Evolutionary conservation across 2,113 vertebrate species (phyloP).

Genomic region (Opisthocomus hoazin): DNA sequence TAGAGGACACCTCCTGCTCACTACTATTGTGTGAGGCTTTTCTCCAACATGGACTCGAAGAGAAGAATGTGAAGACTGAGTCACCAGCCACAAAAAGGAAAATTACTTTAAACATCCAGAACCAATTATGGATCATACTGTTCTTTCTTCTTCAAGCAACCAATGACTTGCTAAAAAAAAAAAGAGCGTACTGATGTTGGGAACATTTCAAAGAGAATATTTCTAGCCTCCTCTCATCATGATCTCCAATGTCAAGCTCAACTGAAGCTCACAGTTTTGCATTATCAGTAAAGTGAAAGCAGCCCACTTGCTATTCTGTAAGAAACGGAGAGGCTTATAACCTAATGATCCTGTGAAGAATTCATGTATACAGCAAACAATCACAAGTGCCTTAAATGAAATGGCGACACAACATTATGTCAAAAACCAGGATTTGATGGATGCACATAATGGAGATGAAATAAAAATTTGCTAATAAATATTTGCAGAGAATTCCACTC

Average conservation of each 20-base stretch:
- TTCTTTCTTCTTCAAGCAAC: conserved; percentile 52
- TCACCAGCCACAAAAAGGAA: conserved; percentile 60
- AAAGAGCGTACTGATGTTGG: conserved; percentile 16
- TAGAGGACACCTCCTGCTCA: background rate
- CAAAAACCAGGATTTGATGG: background rate
- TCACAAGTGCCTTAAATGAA: background rate
- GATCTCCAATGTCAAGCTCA: background rate
- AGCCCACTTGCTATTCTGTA: background rate
- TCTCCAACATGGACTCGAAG: background rate
- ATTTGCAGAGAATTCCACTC: background rate
- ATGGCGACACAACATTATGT: background rate
- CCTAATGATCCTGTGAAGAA: background rate
- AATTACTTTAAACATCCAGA: conserved; percentile 58
- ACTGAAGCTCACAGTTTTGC: background rate
- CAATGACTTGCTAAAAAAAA: conserved; percentile 5
- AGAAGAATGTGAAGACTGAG: conserved; percentile 36
- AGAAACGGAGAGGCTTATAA: background rate
- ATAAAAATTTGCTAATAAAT: background rate
- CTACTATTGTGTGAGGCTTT: background rate
- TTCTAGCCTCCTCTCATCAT: conserved; percentile 14
- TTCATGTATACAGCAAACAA: background rate
- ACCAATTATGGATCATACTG: conserved; percentile 43
- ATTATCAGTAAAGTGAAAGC: background rate
- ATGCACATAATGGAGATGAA: background rate
- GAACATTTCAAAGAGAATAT: conserved; percentile 42